Evolutionary conservation across 2,888 invertebrate genomes (phyloP).

Genomic region (Germaria angustata): DNA sequence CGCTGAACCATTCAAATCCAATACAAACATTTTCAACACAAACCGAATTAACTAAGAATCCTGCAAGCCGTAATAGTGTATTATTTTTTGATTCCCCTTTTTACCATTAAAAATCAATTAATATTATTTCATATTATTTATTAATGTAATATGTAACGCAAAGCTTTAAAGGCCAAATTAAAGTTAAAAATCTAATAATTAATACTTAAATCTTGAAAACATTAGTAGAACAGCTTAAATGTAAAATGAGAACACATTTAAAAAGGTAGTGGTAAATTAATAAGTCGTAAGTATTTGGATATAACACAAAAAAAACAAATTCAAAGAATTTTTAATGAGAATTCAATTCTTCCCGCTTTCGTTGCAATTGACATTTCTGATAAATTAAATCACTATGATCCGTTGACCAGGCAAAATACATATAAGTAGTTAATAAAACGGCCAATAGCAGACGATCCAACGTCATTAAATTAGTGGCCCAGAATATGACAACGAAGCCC

Average conservation of each 20-base stretch:
- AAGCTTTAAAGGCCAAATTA: too few species aligned
- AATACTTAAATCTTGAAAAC: too few species aligned
- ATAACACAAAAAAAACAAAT: neutral
- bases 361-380: constrained; percentile 81
- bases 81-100: too few species aligned
- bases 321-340: constrained; percentile 31
- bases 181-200: too few species aligned
- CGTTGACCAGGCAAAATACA: constrained; percentile 83
- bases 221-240: neutral
- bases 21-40: too few species aligned
- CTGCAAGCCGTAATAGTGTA: too few species aligned
- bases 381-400: constrained; percentile 82
- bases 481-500: constrained; percentile 82
- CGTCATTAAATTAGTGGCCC: constrained; percentile 84
- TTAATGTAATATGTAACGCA: too few species aligned
- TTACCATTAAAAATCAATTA: too few species aligned
- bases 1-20: too few species aligned
- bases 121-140: too few species aligned
- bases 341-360: constrained; percentile 81
- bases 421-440: constrained; percentile 81
- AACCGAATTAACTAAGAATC: too few species aligned
- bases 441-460: constrained; percentile 83
- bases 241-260: constrained; percentile 29
- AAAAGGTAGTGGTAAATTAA: constrained; percentile 1
- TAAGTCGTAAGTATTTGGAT: too few species aligned